Evolutionary conservation across 1,140 invertebrate genomes (phyloP), one percentile per base, ranked within the genome.

Genomic region (Euwallacea similis): DNA sequence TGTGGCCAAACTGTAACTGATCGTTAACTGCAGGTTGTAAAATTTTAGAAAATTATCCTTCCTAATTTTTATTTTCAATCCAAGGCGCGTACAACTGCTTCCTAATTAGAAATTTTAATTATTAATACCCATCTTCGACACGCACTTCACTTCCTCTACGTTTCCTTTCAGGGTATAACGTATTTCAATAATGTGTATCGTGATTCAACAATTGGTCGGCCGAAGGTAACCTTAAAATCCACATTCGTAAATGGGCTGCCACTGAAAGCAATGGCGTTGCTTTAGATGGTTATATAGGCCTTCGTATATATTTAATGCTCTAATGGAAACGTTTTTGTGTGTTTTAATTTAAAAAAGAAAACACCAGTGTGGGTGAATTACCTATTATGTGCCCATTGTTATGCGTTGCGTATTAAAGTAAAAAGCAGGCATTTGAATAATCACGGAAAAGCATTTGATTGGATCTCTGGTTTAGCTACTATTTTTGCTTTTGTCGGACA

Each of bases 191-290:
- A 43, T 43, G 42, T 44, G 43, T 10, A 43, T 21, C 55, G 42
- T 44, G 56, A 62, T 62, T 42, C 41, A 62, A 11, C 60, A 15
- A 11, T 9, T 46, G 41, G 6, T 13, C 13, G 9, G 2, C 6
- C 13, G 9, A 11, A 15, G 62, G 47, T 53, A 64, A 53, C 62
- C 62, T 64, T 64, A 64, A 64, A 64, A 50, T 64, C 62, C n/a
- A 47, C 16, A 64, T 64, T 50, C 59, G 11, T 43, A 43, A 10
- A 50, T 11, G 46, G 46, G 46, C 9, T 50, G 46, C 46, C 46
- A 33, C 21, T 13, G 13, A 50, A 50, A 50, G 46, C 46, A 50
- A 13, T 50, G 2, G 46, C 46, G 46, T 50, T 13, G 46, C 46
- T 13, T 13, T 11, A 13, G 46, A 50, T 50, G 46, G 46, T 10